Base-by-base conservation (phyloP, 2,888 invertebrate genomes). In the Synergus umbraculus region DNA sequence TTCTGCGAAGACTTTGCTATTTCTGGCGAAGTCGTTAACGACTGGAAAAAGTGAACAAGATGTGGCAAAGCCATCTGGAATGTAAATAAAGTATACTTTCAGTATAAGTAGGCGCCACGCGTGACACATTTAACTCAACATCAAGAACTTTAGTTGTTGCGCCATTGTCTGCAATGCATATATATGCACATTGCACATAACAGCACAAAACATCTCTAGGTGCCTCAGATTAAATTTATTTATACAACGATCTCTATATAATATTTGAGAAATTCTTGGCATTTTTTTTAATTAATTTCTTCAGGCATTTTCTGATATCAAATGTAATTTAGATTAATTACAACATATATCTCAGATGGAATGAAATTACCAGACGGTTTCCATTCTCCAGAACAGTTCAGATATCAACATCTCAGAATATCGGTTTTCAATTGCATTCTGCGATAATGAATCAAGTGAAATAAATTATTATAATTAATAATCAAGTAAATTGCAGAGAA, bases 81-180 rank as follows among this genome's bases (percentile, higher is more conserved):
- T 73, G 54, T 54, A 73, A 54, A 73, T 73, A 54, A 54, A 73
- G 37, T 73, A 73, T 73, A 41, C 43, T 15, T 54, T 73, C 37
- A 49, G 9, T 37, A 37, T 37, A 37, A 37, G 73, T 54, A 73
- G 73, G 73, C 73, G 73, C 73, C 73, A 54, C 73, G 41, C 73
- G n/a, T 73, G 54, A 73, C 54, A 73, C 54, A 73, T 73, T 73
- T 54, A 73, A 73, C 73, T 73, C 10, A 54, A 73, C 73, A 54
- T 37, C 73, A 73, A 69, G 69, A 69, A 73, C 54, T 29, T 73
- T 73, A 60, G 73, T 73, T 37, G 73, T 73, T 73, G 73, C 73
- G 54, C 73, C 54, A 73, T 73, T 54, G 73, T 73, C 73, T 73
- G 73, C 73, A 54, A 54, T 37, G 37, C 46, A 65, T 37, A 15